Percentiles rank a stretch among this genome's conserved stretches.
These are phyloP conservation scores for Neolamprologus kungweensis DNA, from an alignment of 2,113 vertebrate genomes.

Conservation along the genomic window DNA sequence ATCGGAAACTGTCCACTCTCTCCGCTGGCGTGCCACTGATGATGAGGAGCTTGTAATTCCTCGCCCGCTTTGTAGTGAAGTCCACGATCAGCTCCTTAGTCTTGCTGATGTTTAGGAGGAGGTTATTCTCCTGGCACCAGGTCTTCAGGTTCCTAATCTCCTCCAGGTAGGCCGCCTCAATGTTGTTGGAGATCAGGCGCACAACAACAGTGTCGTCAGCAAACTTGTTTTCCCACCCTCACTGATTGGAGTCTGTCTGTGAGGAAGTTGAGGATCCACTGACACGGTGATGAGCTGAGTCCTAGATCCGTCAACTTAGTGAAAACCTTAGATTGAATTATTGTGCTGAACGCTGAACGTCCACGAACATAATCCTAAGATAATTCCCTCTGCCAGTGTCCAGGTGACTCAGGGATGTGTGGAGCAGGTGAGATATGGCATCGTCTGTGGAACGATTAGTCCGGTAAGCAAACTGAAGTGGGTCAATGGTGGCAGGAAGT, in stretches of 20 bases:
- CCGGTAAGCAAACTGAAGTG: neutral
- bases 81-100: neutral
- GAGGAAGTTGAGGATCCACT: neutral
- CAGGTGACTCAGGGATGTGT: neutral
- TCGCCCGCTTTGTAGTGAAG: neutral
- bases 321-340: accelerated
- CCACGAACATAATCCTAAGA: accelerated
- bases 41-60: accelerated
- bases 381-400: accelerated
- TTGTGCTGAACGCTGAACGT: accelerated
- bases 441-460: accelerated
- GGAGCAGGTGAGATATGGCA: accelerated
- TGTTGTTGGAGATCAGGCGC: accelerated
- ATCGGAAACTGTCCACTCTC: neutral
- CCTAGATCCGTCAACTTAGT: accelerated
- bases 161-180: neutral
- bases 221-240: neutral
- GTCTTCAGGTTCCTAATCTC: neutral
- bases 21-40: neutral
- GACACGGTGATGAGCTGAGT: neutral
- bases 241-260: neutral
- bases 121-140: neutral
- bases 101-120: neutral
- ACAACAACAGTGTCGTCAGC: neutral
- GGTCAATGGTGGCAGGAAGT: accelerated